Evolutionary conservation across 2,888 invertebrate species (phyloP), one percentile per base, ranked within the genome.

Genomic region (Phania funesta): DNA sequence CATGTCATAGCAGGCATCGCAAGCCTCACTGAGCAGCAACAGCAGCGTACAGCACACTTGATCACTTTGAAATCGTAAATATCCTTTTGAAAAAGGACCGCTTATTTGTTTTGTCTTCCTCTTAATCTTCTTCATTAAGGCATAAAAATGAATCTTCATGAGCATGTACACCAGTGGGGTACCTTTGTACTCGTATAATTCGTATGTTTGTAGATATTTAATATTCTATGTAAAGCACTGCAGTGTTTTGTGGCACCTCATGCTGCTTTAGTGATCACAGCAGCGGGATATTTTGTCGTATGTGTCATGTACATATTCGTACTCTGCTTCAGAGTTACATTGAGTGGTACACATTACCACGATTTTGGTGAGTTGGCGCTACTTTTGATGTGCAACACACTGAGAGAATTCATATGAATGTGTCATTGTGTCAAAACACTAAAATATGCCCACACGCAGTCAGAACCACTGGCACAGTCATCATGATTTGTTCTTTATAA

Each of bases 181-280:
- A 74, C 13, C 44, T 64, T 44, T 32, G 22, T 24, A 16, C 54
- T 44, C 24, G 22, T 24, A 16, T 18, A 26, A 13, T 38, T 6
- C 38, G 18, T 26, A 1, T 8, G 18, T 62, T 18, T 58, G 48
- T 48, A 20, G 35, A 16, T 65, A 32, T 71, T 71, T 48, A 78
- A 71, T 78, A 71, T 64, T 71, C 64, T 38, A 46, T 70, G 70
- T 64, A 77, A 64, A 64, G 16, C 38, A 54, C 56, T 24, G 44
- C 56, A 56, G 48, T 50, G 38, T 71, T n/a, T 50, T 71, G 38
- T 71, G 16, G 38, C 70, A 78, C 68, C 68, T 67, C 87, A 86
- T 83, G 88, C 87, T 88, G 87, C 22, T 71, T 87, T 84, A 74
- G 84, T 84, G 87, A 87, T 87, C 88, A 87, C 86, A 87, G 87